A percentile compares a stretch with the other conserved stretches of the same genome.
Evolutionary conservation across 2,888 invertebrate species (phyloP).

Genomic region (Agrochola lychnidis): DNA sequence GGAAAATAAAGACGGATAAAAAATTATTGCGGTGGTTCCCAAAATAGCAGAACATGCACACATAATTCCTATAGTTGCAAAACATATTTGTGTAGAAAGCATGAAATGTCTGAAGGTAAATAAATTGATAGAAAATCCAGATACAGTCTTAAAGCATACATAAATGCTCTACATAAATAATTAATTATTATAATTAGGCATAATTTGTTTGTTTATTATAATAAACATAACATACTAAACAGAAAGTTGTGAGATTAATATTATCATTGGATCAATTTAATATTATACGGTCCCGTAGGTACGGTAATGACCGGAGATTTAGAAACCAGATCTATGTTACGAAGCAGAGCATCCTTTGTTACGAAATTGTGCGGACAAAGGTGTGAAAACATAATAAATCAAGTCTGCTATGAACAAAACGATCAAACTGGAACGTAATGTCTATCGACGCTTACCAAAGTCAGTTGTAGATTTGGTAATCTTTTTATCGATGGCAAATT

Average conservation of each 20-base stretch:
- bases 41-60: background rate
- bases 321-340: slow-evolving; percentile 49
- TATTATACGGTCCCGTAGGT: slow-evolving; percentile 43
- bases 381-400: slow-evolving; percentile 7
- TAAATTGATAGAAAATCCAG: slow-evolving; percentile 2
- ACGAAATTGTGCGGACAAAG: slow-evolving; percentile 14
- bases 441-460: background rate
- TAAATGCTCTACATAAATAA: no score
- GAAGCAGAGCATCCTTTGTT: slow-evolving; percentile 42
- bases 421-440: background rate
- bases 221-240: slow-evolving; percentile 1
- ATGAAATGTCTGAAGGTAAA: background rate
- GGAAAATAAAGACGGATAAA: background rate
- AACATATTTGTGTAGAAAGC: background rate
- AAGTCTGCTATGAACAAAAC: slow-evolving; percentile 1
- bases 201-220: background rate
- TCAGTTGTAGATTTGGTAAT: background rate
- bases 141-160: no score
- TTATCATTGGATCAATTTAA: slow-evolving; percentile 33
- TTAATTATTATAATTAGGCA: background rate
- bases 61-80: background rate
- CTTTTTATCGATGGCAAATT: background rate
- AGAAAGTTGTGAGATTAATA: slow-evolving; percentile 27
- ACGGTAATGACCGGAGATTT: slow-evolving; percentile 52
- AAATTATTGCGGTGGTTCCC: background rate